These are phyloP conservation scores for Hedychridium roseum DNA, from an alignment of 2,888 invertebrate species.

Conservation along the genomic window DNA sequence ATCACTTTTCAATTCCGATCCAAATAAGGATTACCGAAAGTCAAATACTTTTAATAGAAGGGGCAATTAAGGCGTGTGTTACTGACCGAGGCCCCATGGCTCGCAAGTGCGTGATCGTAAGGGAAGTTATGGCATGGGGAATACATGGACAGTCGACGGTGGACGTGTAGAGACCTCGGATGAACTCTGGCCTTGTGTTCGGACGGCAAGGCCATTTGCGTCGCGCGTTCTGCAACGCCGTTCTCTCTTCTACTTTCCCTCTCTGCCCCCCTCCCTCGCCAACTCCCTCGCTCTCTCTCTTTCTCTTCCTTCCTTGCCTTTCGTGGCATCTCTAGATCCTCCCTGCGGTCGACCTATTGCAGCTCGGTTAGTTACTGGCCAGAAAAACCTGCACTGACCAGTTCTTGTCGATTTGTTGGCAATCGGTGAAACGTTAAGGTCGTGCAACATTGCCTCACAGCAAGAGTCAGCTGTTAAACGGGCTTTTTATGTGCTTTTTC, in stretches of 20 bases:
- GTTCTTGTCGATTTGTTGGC: constrained; percentile 55
- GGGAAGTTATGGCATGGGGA: too few relatives aligned
- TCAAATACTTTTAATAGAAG: too few relatives aligned
- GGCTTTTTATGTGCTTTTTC: too few relatives aligned
- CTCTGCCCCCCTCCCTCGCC: constrained; percentile 1
- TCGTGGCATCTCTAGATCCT: constrained; percentile 6
- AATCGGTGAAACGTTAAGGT: constrained; percentile 51
- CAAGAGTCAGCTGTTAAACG: too few relatives aligned
- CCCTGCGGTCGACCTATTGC: constrained; percentile 37
- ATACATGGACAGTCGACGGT: too few relatives aligned
- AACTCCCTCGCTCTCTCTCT: constrained; percentile 10
- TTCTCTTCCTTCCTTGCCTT: neutral
- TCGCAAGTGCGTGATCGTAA: too few relatives aligned
- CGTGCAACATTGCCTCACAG: constrained; percentile 45
- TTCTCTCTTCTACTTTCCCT: constrained; percentile 11
- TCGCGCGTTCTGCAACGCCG: constrained; percentile 13
- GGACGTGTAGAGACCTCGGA: constrained; percentile 34
- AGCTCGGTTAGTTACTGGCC: constrained; percentile 40
- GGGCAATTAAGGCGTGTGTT: too few relatives aligned
- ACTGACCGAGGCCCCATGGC: too few relatives aligned
- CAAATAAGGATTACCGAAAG: too few relatives aligned
- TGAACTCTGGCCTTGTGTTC: constrained; percentile 54
- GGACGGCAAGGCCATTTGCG: constrained; percentile 49
- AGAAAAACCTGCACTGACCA: constrained; percentile 52
- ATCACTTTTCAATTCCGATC: too few relatives aligned